These are phyloP conservation scores for Lepidothrix coronata DNA, from an alignment of 2,113 vertebrate species.

Conservation along the genomic window DNA sequence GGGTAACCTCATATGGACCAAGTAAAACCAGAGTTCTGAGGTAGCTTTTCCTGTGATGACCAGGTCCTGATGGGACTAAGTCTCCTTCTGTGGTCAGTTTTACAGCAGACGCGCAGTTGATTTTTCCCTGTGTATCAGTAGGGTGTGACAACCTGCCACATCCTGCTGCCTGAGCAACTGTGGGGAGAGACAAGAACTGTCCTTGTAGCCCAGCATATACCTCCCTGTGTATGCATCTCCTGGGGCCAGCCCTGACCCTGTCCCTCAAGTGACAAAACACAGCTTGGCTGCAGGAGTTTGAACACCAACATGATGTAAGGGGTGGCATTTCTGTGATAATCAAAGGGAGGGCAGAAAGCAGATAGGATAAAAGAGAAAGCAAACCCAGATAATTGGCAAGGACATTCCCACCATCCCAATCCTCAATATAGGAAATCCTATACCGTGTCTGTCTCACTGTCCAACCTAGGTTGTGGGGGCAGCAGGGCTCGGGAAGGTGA, in stretches of 20 bases:
- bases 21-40: neutral
- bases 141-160: neutral
- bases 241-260: neutral
- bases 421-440: neutral
- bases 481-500: neutral
- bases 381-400: neutral
- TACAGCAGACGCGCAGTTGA: neutral
- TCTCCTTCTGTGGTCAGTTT: neutral
- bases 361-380: neutral
- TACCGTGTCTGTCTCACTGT: neutral
- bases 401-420: neutral
- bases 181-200: neutral
- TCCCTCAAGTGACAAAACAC: neutral
- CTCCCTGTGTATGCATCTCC: neutral
- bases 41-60: neutral
- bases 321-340: neutral
- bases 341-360: neutral
- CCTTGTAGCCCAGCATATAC: fast-evolving
- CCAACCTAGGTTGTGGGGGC: fast-evolving
- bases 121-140: neutral
- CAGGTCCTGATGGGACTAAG: neutral
- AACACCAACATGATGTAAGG: neutral
- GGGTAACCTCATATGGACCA: neutral
- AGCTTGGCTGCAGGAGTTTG: neutral
- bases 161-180: neutral